A percentile compares a stretch with the other conserved stretches of the same genome.
These are phyloP conservation scores for Zaprionus lachaisei DNA, from an alignment of 1,140 invertebrate species.

Conservation along the genomic window DNA sequence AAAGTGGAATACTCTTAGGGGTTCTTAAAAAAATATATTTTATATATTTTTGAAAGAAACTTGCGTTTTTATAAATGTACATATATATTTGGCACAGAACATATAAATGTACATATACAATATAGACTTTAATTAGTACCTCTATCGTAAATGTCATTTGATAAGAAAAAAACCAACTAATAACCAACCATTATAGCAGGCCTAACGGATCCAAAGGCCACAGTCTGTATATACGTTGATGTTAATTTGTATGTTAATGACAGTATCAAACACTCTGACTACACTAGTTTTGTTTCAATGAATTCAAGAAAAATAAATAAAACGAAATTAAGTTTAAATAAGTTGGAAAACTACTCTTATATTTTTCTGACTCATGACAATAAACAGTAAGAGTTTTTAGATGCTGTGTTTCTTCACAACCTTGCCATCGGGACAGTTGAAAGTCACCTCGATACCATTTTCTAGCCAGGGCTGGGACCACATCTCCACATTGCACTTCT, in stretches of 20 bases:
- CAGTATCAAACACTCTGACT: not conserved
- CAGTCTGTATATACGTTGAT: not conserved
- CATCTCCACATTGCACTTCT: slow-evolving; percentile 46
- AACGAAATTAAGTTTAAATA: not conserved
- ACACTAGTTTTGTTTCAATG: not conserved
- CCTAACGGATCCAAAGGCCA: not conserved
- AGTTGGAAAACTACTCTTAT: not conserved
- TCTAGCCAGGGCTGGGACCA: slow-evolving; percentile 50
- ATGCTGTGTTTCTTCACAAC: slow-evolving; percentile 39
- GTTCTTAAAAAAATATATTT: not conserved
- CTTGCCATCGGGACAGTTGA: slow-evolving; percentile 42
- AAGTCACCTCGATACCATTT: slow-evolving; percentile 48
- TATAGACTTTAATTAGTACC: not conserved
- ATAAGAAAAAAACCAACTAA: not conserved
- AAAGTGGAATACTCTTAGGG: not conserved
- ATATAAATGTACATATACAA: too few species aligned
- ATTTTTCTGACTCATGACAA: not conserved
- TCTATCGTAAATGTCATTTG: not conserved
- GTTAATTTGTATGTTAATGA: slow-evolving; percentile 5
- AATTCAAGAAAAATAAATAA: not conserved
- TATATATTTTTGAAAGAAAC: not conserved
- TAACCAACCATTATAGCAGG: too few species aligned
- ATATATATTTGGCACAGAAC: too few species aligned
- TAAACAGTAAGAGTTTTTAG: not conserved
- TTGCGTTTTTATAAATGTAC: too few species aligned